Conservation (phyloP, 1,140 invertebrate genomes). For the Pinna nobilis region DNA sequence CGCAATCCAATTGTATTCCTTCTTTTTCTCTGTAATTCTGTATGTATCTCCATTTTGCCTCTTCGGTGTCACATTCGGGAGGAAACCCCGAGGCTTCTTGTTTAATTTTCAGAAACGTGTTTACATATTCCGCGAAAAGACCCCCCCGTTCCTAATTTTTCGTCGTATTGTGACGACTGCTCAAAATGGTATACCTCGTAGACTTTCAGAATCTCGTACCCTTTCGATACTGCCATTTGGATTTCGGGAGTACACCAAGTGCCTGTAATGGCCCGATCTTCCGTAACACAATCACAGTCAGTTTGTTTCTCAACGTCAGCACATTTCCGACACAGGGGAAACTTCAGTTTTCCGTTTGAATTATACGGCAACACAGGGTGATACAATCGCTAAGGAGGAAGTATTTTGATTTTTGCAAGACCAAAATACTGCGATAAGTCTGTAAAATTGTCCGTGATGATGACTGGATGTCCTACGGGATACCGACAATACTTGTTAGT, state of each 20-base stretch:
- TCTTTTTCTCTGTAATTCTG: slow-evolving; percentile 7
- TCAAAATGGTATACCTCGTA: slow-evolving; percentile 70
- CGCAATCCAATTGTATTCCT: slow-evolving; percentile 26
- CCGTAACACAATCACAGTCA: neutral
- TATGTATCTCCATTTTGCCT: neutral
- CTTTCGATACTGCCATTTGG: slow-evolving; percentile 61
- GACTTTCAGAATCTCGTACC: slow-evolving; percentile 69
- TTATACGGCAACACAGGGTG: slow-evolving; percentile 30
- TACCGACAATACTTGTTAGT: slow-evolving; percentile 54
- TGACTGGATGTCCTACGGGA: slow-evolving; percentile 69
- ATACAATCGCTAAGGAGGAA: slow-evolving; percentile 42
- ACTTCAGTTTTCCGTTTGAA: slow-evolving; percentile 37
- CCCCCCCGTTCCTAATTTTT: slow-evolving; percentile 1
- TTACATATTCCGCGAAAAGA: slow-evolving; percentile 34
- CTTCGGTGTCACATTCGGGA: slow-evolving; percentile 2
- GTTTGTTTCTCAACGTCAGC: slow-evolving; percentile 12
- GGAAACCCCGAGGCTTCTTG: slow-evolving; percentile 29
- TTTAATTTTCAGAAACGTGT: slow-evolving; percentile 28
- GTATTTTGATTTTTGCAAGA: slow-evolving; percentile 52
- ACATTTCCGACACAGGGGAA: slow-evolving; percentile 26
- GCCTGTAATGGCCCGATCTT: slow-evolving; percentile 12
- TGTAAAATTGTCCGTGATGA: slow-evolving; percentile 61
- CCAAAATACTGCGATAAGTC: slow-evolving; percentile 46
- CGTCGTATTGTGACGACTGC: slow-evolving; percentile 57
- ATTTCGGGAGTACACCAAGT: slow-evolving; percentile 41